Evolutionary conservation across 2,888 invertebrate genomes (phyloP).

Genomic region (Cremastinae sp.): DNA sequence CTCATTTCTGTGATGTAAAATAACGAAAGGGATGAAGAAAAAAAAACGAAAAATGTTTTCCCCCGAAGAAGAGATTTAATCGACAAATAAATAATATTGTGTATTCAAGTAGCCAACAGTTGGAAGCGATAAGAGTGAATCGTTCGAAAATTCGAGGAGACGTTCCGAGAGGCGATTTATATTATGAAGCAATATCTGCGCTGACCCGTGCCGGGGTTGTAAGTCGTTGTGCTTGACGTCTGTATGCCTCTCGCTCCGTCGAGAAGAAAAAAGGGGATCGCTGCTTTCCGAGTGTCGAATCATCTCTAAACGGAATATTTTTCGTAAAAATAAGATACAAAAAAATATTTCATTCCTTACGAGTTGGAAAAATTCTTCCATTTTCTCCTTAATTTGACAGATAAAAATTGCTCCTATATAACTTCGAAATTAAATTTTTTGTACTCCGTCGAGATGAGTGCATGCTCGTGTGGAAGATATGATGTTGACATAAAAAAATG

Average conservation of each 20-base stretch:
- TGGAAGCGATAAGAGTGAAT: slow-evolving; percentile 49
- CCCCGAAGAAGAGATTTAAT: neutral
- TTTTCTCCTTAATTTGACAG: too few species aligned
- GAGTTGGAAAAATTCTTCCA: too few species aligned
- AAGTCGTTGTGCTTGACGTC: slow-evolving; percentile 41
- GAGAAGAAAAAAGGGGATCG: slow-evolving; percentile 19
- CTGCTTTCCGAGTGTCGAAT: slow-evolving; percentile 20
- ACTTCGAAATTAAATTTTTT: too few species aligned
- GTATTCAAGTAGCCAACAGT: neutral
- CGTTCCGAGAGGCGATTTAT: slow-evolving; percentile 21
- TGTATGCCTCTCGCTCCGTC: slow-evolving; percentile 10
- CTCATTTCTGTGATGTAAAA: too few species aligned
- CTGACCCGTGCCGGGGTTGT: slow-evolving; percentile 61
- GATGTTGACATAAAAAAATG: too few species aligned
- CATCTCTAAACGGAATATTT: slow-evolving; percentile 3
- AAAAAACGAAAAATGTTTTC: too few species aligned
- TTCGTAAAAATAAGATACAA: neutral
- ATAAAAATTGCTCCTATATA: too few species aligned
- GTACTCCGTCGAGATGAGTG: neutral
- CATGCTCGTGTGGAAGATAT: too few species aligned
- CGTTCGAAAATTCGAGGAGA: slow-evolving; percentile 59
- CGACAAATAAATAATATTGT: neutral
- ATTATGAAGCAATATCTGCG: slow-evolving; percentile 59
- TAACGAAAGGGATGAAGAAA: too few species aligned
- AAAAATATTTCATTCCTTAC: slow-evolving; percentile 2